These are phyloP conservation scores for Spea bombifrons DNA, from an alignment of 2,113 vertebrate genomes.

Conservation along the genomic window DNA sequence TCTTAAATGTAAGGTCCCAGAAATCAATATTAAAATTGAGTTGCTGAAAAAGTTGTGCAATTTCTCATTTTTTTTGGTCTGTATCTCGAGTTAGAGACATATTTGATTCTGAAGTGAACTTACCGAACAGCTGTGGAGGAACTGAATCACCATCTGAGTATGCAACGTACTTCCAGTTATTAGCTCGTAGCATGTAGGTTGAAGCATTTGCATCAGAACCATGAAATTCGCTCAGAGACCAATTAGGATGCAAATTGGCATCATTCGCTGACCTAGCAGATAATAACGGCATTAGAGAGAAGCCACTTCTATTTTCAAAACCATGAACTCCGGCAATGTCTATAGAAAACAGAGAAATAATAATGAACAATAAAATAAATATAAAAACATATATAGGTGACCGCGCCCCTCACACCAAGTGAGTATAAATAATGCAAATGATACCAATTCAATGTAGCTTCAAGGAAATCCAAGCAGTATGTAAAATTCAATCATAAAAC, in stretches of 20 bases:
- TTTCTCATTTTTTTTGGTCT: too few species aligned
- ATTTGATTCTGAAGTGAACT: constrained; percentile 24
- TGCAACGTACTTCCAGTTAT: constrained; percentile 84
- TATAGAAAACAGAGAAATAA: constrained; percentile 55
- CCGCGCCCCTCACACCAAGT: too few species aligned
- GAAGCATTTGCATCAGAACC: constrained; percentile 91
- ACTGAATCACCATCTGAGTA: constrained; percentile 80
- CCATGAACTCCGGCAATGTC: constrained; percentile 75
- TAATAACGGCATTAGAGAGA: constrained; percentile 76
- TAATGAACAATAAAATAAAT: background rate
- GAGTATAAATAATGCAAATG: too few species aligned
- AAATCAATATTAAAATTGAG: too few species aligned
- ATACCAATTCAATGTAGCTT: too few species aligned
- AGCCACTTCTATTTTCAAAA: constrained; percentile 75
- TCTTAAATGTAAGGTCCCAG: too few species aligned
- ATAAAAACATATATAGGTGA: too few species aligned
- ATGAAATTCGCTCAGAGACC: constrained; percentile 92
- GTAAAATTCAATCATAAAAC: too few species aligned
- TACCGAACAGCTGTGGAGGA: constrained; percentile 86
- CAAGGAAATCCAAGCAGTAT: too few species aligned
- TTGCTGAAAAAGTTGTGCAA: too few species aligned
- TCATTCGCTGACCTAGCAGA: constrained; percentile 32
- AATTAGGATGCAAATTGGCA: constrained; percentile 60
- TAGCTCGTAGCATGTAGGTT: constrained; percentile 85
- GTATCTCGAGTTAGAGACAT: too few species aligned